These are phyloP conservation scores for Callosobruchus maculatus DNA, from an alignment of 2,888 invertebrate species.

Conservation along the genomic window DNA sequence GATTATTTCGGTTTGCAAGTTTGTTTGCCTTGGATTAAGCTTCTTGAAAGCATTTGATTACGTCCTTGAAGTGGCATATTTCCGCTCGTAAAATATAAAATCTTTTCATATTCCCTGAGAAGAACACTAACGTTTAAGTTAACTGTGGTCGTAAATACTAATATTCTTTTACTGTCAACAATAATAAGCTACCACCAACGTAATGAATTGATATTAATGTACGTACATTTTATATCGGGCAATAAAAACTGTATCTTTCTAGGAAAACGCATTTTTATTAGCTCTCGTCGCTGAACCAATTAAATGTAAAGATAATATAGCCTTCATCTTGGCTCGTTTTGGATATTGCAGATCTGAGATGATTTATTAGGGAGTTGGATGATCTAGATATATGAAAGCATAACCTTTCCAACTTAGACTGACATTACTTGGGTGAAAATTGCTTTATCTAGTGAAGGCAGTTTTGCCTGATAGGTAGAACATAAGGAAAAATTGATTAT, in stretches of 20 bases:
- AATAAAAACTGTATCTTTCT: neutral
- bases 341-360: neutral
- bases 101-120: neutral
- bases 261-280: neutral
- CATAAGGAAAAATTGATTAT: too few relatives aligned
- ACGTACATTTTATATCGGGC: neutral
- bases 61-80: neutral
- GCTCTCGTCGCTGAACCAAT: neutral
- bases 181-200: neutral
- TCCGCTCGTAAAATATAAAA: neutral
- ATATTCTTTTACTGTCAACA: neutral
- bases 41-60: neutral
- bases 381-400: too few relatives aligned
- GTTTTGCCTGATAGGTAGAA: too few relatives aligned
- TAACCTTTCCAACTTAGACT: too few relatives aligned
- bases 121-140: neutral
- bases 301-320: neutral
- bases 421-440: too few relatives aligned
- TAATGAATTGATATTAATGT: neutral
- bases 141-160: neutral
- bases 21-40: too few relatives aligned
- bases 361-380: too few relatives aligned
- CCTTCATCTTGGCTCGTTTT: neutral
- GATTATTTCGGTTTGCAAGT: too few relatives aligned
- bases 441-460: too few relatives aligned